These are phyloP conservation scores for Eubucco bourcierii DNA, from an alignment of 2,113 vertebrate genomes.

Conservation along the genomic window DNA sequence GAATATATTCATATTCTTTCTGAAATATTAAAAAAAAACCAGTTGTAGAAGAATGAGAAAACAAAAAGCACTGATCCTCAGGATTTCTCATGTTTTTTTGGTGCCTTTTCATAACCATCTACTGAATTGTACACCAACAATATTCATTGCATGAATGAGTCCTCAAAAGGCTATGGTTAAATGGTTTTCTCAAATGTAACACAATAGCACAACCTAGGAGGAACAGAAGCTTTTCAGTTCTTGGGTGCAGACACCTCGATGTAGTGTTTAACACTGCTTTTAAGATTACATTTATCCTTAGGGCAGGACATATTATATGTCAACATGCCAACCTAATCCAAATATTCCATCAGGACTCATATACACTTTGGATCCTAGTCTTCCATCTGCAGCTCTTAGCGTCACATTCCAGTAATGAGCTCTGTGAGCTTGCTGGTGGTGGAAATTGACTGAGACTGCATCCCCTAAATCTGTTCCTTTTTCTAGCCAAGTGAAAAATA, in stretches of 20 bases:
- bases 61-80: not conserved
- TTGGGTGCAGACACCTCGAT: not conserved
- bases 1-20: not conserved
- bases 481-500: not conserved
- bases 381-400: slow-evolving; percentile 7
- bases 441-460: not conserved
- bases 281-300: not conserved
- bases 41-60: not conserved
- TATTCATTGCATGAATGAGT: slow-evolving; percentile 27
- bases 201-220: not conserved
- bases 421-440: not conserved
- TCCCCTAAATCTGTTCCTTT: not conserved
- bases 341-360: not conserved
- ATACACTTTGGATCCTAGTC: not conserved
- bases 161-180: slow-evolving; percentile 26
- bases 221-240: not conserved
- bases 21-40: not conserved
- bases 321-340: not conserved
- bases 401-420: not conserved
- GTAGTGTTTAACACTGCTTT: not conserved
- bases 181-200: slow-evolving; percentile 5
- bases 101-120: slow-evolving; percentile 27
- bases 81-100: slow-evolving; percentile 37
- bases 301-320: not conserved
- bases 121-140: slow-evolving; percentile 21